phyloP scores from a whole-genome alignment of 1,140 invertebrate species.

The Bombus superbus region DNA sequence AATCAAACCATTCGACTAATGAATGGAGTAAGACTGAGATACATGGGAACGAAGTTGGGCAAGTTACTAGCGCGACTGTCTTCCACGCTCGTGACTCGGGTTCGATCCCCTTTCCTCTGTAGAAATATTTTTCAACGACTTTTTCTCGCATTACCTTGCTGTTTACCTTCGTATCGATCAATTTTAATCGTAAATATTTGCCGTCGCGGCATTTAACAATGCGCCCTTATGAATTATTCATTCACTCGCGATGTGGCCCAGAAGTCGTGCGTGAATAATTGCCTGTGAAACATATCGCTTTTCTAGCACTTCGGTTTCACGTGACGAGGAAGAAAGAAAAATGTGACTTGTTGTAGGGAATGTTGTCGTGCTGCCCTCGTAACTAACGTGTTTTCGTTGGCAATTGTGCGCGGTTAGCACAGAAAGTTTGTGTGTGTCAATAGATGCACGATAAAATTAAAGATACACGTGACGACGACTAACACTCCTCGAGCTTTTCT shows the following conservation, averaged over 20 bases:
- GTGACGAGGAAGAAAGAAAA: not conserved
- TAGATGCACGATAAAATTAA: not conserved
- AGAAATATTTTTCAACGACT: not conserved
- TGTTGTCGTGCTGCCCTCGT: not conserved
- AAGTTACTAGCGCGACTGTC: not conserved
- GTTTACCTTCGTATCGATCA: not conserved
- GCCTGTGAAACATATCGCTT: not conserved
- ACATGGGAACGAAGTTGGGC: not conserved
- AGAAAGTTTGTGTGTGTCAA: not conserved
- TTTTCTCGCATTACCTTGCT: not conserved
- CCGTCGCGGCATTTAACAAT: not conserved
- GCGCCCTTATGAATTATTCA: not conserved
- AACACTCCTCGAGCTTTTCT: too few species aligned
- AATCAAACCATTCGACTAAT: not conserved
- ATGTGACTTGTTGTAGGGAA: not conserved
- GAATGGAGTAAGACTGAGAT: not conserved
- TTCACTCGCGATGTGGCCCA: not conserved
- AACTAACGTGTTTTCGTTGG: not conserved
- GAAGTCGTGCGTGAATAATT: slow-evolving; percentile 4
- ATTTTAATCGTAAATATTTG: slow-evolving; percentile 14
- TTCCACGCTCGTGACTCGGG: not conserved
- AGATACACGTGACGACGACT: not conserved
- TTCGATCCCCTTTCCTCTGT: not conserved
- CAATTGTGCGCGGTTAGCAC: not conserved
- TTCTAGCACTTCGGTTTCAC: not conserved